These are phyloP conservation scores for Leptarthrus brevirostris DNA, from an alignment of 2,888 invertebrate species.

Conservation along the genomic window DNA sequence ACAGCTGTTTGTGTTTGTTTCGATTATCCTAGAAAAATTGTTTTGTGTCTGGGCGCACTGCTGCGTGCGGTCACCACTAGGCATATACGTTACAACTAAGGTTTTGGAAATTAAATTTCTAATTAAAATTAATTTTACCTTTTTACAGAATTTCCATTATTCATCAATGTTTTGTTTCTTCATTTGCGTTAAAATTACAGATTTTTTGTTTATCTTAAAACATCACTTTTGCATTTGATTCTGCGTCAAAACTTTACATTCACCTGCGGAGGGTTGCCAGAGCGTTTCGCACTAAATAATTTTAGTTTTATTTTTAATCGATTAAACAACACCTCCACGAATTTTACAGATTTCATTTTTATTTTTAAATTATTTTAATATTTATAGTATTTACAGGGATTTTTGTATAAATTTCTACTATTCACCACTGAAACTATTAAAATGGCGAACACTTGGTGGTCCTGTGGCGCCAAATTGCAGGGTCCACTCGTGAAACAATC, in stretches of 20 bases:
- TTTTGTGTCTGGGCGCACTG: background rate
- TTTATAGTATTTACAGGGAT: slow-evolving; percentile 43
- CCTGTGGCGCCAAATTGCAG: slow-evolving; percentile 67
- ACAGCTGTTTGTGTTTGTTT: slow-evolving; percentile 56
- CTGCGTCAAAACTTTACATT: slow-evolving; percentile 31
- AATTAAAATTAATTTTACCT: slow-evolving; percentile 45
- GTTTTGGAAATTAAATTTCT: slow-evolving; percentile 7
- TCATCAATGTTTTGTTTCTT: slow-evolving; percentile 20
- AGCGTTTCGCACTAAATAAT: background rate
- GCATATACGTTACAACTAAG: slow-evolving; percentile 4
- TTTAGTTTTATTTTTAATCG: background rate
- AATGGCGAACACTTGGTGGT: slow-evolving; percentile 63
- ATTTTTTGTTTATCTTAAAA: slow-evolving; percentile 41
- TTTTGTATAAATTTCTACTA: slow-evolving; percentile 55
- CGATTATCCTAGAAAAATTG: slow-evolving; percentile 23
- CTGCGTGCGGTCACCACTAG: background rate
- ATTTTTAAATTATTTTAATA: slow-evolving; percentile 41
- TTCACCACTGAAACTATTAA: slow-evolving; percentile 67
- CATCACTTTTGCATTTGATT: slow-evolving; percentile 44
- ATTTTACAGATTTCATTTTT: background rate
- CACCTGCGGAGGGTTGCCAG: background rate
- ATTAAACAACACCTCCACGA: background rate
- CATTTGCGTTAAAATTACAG: slow-evolving; percentile 40
- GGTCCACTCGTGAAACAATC: slow-evolving; percentile 67
- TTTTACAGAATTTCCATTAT: slow-evolving; percentile 48